A percentile compares a stretch with the other conserved stretches of the same genome.
These are phyloP conservation scores for Anthoscopus minutus DNA, from an alignment of 2,113 vertebrate species.

Conservation along the genomic window DNA sequence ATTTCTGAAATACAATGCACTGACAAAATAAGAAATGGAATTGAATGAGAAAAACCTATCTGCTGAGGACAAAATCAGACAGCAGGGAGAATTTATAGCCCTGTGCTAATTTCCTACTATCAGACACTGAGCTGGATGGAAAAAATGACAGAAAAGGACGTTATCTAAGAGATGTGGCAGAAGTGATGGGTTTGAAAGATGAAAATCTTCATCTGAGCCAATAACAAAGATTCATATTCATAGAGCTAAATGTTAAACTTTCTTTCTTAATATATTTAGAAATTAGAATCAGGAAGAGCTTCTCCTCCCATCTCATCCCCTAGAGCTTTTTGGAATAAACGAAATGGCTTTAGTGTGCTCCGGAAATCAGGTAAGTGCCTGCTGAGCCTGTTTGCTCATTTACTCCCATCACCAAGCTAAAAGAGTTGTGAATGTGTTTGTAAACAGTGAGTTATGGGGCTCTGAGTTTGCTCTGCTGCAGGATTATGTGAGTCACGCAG, in stretches of 20 bases:
- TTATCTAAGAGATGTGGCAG: not conserved
- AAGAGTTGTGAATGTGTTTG: not conserved
- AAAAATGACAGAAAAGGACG: not conserved
- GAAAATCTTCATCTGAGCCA: not conserved
- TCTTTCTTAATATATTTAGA: not conserved
- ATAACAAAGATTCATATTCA: not conserved
- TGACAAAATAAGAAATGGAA: not conserved
- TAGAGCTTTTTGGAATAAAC: not conserved
- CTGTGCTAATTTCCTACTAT: not conserved
- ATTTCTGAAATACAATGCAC: not conserved
- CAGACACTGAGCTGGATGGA: not conserved
- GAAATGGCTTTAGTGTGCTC: not conserved
- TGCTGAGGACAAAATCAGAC: not conserved
- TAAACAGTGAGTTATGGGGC: not conserved
- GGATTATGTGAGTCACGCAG: not conserved
- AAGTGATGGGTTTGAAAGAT: not conserved
- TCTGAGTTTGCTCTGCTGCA: not conserved
- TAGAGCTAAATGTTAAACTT: slow-evolving; percentile 2
- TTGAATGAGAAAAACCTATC: not conserved
- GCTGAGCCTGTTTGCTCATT: not conserved
- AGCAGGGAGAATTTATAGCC: slow-evolving; percentile 12
- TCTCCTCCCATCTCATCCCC: not conserved
- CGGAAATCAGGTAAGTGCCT: not conserved
- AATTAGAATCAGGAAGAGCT: not conserved
- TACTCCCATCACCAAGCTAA: not conserved